Percentiles rank a stretch among this genome's conserved stretches.
phyloP scores from a whole-genome alignment of 2,797 vertebrate genomes.

The Hapalemur alaotrensis region DNA sequence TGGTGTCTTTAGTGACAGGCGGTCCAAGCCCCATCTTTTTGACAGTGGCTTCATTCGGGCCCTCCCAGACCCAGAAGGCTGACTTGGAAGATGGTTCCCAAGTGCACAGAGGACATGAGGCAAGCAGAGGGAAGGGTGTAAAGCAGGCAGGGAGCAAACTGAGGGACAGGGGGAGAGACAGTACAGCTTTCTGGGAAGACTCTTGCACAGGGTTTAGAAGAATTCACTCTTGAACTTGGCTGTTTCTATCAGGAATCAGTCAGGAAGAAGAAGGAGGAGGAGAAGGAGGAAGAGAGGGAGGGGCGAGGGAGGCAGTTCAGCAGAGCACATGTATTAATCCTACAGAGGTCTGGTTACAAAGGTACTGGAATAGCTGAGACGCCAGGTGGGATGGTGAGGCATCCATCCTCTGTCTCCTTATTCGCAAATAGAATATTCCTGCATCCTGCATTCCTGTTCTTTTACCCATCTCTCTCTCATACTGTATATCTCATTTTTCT shows the following conservation, averaged over 20 bases:
- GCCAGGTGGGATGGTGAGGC: not conserved
- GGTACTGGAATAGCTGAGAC: not conserved
- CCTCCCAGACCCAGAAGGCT: not conserved
- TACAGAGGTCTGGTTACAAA: not conserved
- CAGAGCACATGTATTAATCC: not conserved
- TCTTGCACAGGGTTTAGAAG: not conserved
- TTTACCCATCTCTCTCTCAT: not conserved
- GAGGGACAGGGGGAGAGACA: not conserved
- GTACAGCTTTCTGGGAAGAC: not conserved
- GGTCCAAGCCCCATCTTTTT: not conserved
- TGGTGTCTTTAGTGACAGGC: not conserved
- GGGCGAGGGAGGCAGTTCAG: not conserved
- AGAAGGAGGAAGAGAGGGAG: not conserved
- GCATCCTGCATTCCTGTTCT: not conserved
- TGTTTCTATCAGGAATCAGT: not conserved
- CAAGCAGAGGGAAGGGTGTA: not conserved
- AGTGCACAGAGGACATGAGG: not conserved
- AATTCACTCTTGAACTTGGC: not conserved
- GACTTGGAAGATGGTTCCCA: not conserved
- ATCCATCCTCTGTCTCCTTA: not conserved
- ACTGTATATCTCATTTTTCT: not conserved
- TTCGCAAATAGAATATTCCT: not conserved
- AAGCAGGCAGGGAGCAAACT: not conserved
- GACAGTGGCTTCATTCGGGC: not conserved
- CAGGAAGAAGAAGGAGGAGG: not conserved